phyloP scores from a whole-genome alignment of 1,140 invertebrate species.

The Sinonovacula constricta region DNA sequence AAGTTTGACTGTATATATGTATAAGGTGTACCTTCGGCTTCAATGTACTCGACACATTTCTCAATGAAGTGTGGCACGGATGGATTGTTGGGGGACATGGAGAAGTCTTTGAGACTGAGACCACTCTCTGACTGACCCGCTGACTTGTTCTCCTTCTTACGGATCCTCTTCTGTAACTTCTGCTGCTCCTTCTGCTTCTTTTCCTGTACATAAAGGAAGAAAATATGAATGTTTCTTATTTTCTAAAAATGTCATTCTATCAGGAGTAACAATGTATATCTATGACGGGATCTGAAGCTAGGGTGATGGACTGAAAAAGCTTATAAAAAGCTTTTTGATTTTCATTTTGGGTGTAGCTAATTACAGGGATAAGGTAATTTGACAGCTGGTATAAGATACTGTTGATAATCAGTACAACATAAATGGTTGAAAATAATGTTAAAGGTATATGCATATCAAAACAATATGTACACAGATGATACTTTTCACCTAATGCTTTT shows the following conservation, averaged over 20 bases:
- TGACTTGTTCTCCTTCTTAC: constrained; percentile 83
- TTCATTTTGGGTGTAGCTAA: too few relatives aligned
- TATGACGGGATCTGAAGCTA: too few relatives aligned
- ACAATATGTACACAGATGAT: too few relatives aligned
- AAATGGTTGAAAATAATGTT: too few relatives aligned
- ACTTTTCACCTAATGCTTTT: too few relatives aligned
- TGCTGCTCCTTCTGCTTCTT: constrained; percentile 86
- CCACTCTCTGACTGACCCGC: constrained; percentile 69
- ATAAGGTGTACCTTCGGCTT: constrained; percentile 85
- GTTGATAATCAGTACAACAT: too few relatives aligned
- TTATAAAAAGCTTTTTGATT: too few relatives aligned
- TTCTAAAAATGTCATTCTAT: background rate
- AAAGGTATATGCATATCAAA: too few relatives aligned
- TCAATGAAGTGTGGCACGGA: constrained; percentile 94
- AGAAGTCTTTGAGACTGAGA: constrained; percentile 82
- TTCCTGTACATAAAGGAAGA: constrained; percentile 69
- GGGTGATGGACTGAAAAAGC: background rate
- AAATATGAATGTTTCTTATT: too few relatives aligned
- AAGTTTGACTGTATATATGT: too few relatives aligned
- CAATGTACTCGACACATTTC: constrained; percentile 96
- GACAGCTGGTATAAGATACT: too few relatives aligned
- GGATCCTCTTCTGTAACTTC: constrained; percentile 83
- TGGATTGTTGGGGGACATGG: constrained; percentile 82
- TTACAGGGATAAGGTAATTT: too few relatives aligned
- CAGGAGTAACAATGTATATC: background rate